Evolutionary conservation across 2,113 vertebrate species (phyloP), one percentile per base, ranked within the genome.

Genomic region (Istiophorus platypterus): DNA sequence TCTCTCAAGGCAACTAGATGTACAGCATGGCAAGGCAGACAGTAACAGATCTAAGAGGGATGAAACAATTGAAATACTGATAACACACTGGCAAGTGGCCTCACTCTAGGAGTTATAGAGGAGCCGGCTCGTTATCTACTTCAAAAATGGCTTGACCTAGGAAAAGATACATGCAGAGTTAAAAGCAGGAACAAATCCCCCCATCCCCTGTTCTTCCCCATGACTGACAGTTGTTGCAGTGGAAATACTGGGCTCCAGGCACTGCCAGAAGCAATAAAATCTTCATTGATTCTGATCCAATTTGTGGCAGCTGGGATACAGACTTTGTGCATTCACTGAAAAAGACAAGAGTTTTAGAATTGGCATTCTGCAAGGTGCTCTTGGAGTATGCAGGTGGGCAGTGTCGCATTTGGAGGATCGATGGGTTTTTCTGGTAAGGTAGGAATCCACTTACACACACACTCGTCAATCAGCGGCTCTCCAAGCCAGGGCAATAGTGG

Each of bases 261-360:
- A 76, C 73, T 65, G 91, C 93, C 88, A 88, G 83, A 58, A 92
- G 91, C 84, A 87, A 91, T 85, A 86, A 93, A 92, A 90, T 69
- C 89, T 89, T 86, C 76, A 82, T 78, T 90, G 86, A 90, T 92
- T 91, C 88, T 85, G 51, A 90, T 86, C 90, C 92, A 93, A 91
- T 94, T 92, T 92, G 87, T 66, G 64, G 34, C 41, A 75, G 79
- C 81, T 81, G 72, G 87, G 91, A 88, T 90, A 84, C 84, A 81
- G 85, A 87, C 81, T 84, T 84, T 73, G 56, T 76, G 78, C 69
- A 83, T 88, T 91, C 81, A 86, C 85, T 85, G 80, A 82, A 84
- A 83, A 85, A 91, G 86, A 92, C 85, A 88, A 90, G 82, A 80
- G 79, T 87, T 88, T 73, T 47, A 69, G 73, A 91, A 92, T 91